These are phyloP conservation scores for Phocides pigmalion DNA, from an alignment of 1,140 invertebrate genomes.

Conservation along the genomic window DNA sequence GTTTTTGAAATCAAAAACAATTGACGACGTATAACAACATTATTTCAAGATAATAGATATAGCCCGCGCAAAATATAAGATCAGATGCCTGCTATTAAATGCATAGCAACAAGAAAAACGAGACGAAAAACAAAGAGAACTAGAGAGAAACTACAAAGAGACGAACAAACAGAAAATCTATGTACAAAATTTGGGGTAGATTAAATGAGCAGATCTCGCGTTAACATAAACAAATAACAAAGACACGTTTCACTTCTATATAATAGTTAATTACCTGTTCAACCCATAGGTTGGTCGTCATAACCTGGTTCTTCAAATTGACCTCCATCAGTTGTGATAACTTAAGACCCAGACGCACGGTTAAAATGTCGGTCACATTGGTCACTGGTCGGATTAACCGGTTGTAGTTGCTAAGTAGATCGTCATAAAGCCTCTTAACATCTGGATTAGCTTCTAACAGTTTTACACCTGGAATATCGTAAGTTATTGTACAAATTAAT, in stretches of 20 bases:
- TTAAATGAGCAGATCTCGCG: no score
- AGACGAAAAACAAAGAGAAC: no score
- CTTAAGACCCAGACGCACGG: conserved; percentile 95
- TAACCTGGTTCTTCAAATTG: conserved; percentile 96
- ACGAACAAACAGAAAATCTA: no score
- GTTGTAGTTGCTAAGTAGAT: conserved; percentile 97
- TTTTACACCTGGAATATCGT: conserved; percentile 62
- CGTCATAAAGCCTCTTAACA: conserved; percentile 95
- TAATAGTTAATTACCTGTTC: conserved; percentile 88
- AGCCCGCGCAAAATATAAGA: no score
- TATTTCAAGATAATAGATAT: no score
- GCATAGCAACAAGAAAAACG: no score
- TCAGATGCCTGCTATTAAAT: no score
- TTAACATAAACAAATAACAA: no score
- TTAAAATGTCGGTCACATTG: conserved; percentile 97
- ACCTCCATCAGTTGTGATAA: conserved; percentile 98
- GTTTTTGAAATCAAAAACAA: no score
- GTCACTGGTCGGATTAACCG: conserved; percentile 96
- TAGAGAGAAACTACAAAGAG: no score
- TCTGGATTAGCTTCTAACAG: conserved; percentile 92
- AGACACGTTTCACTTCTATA: not conserved
- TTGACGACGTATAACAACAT: no score
- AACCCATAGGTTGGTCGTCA: conserved; percentile 98
- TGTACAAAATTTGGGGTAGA: no score
- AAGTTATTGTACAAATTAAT: not conserved